These are phyloP conservation scores for Trachelus tabidus DNA, from an alignment of 2,888 invertebrate genomes.

Conservation along the genomic window DNA sequence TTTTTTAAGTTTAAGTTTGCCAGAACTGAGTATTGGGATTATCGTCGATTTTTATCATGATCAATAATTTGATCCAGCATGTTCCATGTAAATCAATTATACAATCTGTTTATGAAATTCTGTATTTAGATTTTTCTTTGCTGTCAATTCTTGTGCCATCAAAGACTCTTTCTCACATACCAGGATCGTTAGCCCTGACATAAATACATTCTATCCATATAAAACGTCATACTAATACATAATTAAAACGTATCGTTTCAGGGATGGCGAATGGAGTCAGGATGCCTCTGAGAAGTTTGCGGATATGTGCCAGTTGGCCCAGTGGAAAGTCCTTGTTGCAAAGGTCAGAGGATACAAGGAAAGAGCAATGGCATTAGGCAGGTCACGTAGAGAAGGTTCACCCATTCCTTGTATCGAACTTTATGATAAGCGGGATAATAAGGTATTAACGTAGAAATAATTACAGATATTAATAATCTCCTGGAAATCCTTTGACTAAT, in stretches of 20 bases:
- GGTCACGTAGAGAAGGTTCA: constrained; percentile 73
- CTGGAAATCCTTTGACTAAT: background rate
- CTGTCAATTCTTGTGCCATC: background rate
- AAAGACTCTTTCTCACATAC: background rate
- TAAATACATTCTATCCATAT: background rate
- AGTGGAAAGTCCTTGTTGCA: constrained; percentile 85
- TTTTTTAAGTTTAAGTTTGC: background rate
- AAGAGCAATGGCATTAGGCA: constrained; percentile 52
- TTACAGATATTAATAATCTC: background rate
- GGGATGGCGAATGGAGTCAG: constrained; percentile 53
- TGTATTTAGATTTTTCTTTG: background rate
- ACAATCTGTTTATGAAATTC: background rate
- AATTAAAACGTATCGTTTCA: constrained; percentile 19
- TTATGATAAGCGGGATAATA: constrained; percentile 76
- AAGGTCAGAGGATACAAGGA: constrained; percentile 80
- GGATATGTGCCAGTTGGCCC: constrained; percentile 70
- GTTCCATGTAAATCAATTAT: background rate
- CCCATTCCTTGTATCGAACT: constrained; percentile 83
- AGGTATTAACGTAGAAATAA: constrained; percentile 35
- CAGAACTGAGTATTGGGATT: background rate
- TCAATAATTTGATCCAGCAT: background rate
- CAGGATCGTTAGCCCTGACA: background rate
- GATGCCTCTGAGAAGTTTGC: constrained; percentile 48
- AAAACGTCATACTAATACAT: background rate
- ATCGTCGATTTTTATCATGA: background rate